phyloP scores from a whole-genome alignment of 2,797 vertebrate species.

The Gymnocypris eckloni region DNA sequence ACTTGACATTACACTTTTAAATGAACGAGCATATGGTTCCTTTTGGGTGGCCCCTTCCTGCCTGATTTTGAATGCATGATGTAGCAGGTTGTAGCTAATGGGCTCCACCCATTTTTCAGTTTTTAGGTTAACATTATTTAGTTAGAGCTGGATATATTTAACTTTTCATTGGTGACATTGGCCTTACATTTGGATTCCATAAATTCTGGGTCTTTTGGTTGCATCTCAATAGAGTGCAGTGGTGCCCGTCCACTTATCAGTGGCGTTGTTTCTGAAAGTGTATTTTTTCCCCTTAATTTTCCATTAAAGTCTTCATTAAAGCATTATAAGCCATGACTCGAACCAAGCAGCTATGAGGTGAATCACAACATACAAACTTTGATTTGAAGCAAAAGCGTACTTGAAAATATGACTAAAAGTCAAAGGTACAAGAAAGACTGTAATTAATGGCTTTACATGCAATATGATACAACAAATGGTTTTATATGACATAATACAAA shows the following conservation, averaged over 20 bases:
- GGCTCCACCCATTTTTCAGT: background rate
- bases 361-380: background rate
- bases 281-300: background rate
- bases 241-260: background rate
- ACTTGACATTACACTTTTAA: background rate
- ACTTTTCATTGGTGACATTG: conserved; percentile 11
- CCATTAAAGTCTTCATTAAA: background rate
- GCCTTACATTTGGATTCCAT: background rate
- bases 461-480: no score
- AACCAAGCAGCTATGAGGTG: background rate
- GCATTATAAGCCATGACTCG: background rate
- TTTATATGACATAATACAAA: no score
- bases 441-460: background rate
- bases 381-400: background rate
- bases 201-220: conserved; percentile 10
- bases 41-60: conserved; percentile 27
- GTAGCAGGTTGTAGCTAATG: conserved; percentile 11
- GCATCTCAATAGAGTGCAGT: background rate
- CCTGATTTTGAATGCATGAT: conserved; percentile 22
- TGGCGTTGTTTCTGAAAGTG: background rate
- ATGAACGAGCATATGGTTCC: background rate
- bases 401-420: background rate
- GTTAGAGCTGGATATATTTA: background rate
- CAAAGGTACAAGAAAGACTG: no score
- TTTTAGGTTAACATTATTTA: background rate